Evolutionary conservation across 2,113 vertebrate genomes (phyloP).

Genomic region (Egretta garzetta): DNA sequence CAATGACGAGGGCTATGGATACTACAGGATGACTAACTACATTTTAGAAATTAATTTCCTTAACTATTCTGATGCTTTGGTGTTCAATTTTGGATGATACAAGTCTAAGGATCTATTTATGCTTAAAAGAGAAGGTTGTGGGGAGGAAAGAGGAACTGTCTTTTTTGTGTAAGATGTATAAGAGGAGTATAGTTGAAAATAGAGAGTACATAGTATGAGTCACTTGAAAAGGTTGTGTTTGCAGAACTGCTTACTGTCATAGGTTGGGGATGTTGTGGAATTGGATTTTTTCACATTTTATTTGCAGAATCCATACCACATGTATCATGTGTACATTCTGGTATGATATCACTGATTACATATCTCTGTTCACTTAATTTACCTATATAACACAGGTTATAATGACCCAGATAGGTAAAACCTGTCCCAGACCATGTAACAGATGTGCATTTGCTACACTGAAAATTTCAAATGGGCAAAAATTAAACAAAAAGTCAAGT

Average conservation of each 20-base stretch:
- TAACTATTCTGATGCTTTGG: neutral
- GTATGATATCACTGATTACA: neutral
- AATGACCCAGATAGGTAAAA: neutral
- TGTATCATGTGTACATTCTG: rapidly evolving
- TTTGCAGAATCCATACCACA: neutral
- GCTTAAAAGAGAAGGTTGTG: neutral
- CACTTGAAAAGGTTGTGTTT: neutral
- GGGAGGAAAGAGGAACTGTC: neutral
- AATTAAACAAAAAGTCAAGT: neutral
- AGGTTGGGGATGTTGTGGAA: neutral
- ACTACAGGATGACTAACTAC: neutral
- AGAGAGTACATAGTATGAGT: neutral
- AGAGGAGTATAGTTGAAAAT: neutral
- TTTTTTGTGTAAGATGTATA: neutral
- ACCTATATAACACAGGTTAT: neutral
- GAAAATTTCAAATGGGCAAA: neutral
- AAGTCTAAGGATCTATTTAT: neutral
- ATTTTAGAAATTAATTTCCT: neutral
- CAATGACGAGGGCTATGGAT: neutral
- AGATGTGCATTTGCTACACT: neutral
- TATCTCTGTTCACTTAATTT: neutral
- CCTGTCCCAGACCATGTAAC: neutral
- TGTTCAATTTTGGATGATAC: neutral
- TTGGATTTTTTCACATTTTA: neutral
- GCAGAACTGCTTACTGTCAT: neutral